phyloP scores from a whole-genome alignment of 2,797 vertebrate species.

The Micrastur ruficollis region DNA sequence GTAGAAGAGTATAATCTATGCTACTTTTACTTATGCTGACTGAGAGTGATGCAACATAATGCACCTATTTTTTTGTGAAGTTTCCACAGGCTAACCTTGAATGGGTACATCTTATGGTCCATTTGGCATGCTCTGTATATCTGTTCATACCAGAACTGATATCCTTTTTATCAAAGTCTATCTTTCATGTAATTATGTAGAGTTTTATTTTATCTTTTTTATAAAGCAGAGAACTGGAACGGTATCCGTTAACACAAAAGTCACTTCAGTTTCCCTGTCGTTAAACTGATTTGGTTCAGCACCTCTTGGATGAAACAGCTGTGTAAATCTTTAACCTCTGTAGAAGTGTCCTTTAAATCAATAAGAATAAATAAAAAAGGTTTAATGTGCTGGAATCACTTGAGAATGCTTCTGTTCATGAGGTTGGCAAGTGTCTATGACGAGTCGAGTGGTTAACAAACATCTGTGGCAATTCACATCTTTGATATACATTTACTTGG shows the following conservation, averaged over 20 bases:
- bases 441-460: not conserved
- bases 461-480: not conserved
- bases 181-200: not conserved
- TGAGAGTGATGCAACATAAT: not conserved
- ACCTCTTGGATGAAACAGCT: not conserved
- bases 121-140: not conserved
- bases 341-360: not conserved
- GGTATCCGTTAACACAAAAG: not conserved
- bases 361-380: not conserved
- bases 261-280: not conserved
- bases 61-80: not conserved
- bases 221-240: not conserved
- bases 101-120: not conserved
- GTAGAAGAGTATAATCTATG: not conserved
- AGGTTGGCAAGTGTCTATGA: not conserved
- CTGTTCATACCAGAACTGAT: not conserved
- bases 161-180: not conserved
- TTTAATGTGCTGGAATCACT: not conserved
- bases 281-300: not conserved
- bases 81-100: not conserved
- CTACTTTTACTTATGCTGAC: not conserved
- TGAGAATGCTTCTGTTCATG: not conserved
- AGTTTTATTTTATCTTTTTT: not conserved
- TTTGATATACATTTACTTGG: not conserved
- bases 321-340: not conserved